These are phyloP conservation scores for Taurulus bubalis DNA, from an alignment of 2,113 vertebrate genomes.

Conservation along the genomic window DNA sequence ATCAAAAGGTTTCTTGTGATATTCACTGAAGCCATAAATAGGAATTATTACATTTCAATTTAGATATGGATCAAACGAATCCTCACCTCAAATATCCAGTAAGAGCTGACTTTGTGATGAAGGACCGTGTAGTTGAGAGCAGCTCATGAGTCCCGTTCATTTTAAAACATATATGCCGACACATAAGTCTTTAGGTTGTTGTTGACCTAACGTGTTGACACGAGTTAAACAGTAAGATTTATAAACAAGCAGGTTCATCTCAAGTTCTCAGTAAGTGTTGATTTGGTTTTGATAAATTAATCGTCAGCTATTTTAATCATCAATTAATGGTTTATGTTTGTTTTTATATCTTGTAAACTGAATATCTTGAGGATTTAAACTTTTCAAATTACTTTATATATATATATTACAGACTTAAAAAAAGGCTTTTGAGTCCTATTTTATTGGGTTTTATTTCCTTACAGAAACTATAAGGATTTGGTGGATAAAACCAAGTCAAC, in stretches of 20 bases:
- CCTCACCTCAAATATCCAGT: neutral
- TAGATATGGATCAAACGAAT: neutral
- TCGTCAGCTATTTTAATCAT: neutral
- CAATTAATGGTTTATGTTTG: neutral
- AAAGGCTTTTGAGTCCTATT: neutral
- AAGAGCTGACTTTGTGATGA: neutral
- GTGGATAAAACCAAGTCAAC: neutral
- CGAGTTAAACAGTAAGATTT: neutral
- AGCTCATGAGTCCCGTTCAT: neutral
- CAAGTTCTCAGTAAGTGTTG: neutral
- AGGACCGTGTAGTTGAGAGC: neutral
- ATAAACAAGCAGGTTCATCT: too few relatives aligned
- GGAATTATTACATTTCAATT: neutral
- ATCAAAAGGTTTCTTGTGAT: neutral
- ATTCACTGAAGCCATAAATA: constrained; percentile 7
- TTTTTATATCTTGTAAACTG: neutral
- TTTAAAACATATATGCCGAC: too few relatives aligned
- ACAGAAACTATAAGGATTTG: neutral
- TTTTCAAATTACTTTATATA: too few relatives aligned
- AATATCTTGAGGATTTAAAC: neutral
- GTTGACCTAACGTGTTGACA: neutral
- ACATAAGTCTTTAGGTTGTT: too few relatives aligned
- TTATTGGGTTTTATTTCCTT: neutral
- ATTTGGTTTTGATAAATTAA: neutral
- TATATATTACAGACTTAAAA: neutral